Percentiles rank a stretch among this genome's conserved stretches.
These are phyloP conservation scores for Macropodus opercularis DNA, from an alignment of 2,797 vertebrate species.

Conservation along the genomic window DNA sequence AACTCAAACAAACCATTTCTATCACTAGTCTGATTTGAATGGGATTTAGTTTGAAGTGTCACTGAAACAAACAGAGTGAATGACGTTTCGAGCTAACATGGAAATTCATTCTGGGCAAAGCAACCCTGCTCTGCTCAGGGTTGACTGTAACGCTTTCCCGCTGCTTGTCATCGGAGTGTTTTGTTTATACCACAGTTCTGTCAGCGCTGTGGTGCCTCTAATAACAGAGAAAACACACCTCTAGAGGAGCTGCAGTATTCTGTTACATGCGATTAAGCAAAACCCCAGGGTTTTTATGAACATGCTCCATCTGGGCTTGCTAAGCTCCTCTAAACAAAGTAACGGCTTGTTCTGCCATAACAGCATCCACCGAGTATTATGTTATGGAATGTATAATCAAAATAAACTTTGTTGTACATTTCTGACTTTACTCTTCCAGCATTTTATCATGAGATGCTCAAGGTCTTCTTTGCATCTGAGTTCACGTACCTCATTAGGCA, in stretches of 20 bases:
- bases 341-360: constrained; percentile 12
- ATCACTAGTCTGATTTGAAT: no score
- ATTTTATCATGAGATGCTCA: background rate
- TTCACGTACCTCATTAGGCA: constrained; percentile 27
- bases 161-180: constrained; percentile 14
- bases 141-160: constrained; percentile 48
- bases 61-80: no score
- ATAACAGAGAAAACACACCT: constrained; percentile 26
- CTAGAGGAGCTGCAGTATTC: constrained; percentile 22
- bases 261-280: constrained; percentile 22
- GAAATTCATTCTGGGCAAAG: constrained; percentile 33
- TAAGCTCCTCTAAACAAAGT: background rate
- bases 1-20: no score
- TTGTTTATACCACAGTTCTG: constrained; percentile 27
- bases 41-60: no score
- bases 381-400: constrained; percentile 1
- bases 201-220: background rate
- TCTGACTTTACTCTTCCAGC: background rate
- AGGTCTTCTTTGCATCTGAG: background rate
- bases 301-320: background rate
- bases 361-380: background rate
- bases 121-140: constrained; percentile 24
- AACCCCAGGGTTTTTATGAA: constrained; percentile 2
- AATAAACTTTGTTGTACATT: constrained; percentile 1
- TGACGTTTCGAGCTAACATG: constrained; percentile 34